Base-by-base conservation (phyloP, 2,888 invertebrate species). In the Orthosia gothica region DNA sequence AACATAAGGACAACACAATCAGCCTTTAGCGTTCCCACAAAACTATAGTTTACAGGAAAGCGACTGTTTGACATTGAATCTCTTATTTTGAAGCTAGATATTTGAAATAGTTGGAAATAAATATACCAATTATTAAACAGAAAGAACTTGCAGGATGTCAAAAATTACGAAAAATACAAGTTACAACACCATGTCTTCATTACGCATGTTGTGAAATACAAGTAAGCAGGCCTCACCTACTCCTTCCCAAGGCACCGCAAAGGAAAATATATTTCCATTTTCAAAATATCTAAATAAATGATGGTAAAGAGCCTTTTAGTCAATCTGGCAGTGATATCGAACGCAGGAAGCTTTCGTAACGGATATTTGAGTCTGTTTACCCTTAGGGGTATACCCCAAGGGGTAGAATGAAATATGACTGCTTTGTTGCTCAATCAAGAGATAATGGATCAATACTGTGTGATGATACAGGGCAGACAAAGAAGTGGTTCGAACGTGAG, bases 371-470 rank as follows among this genome's bases (percentile, higher is more conserved):
- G 49, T 59, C 26, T 57, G 26, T 69, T 64, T 55, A 52, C 49
- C n/a, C 26, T 18, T 11, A 12, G 57, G 23, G 45, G 15, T 54
- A 26, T 76, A n/a, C 58, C 71, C 77, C 45, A 12, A 47, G 67
- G 76, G 40, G 20, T 40, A 40, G n/a, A 76, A 67, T 69, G 84
- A 76, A 80, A 80, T 82, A 74, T 74, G 70, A 73, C 68, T 73
- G 68, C 59, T 64, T 45, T 68, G 55, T 50, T 68, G 55, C 58
- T 66, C 50, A 59, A 68, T 63, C 58, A 65, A 45, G 40, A 23
- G 16, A 45, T n/a, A 59, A 45, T 23, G 64, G 63, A 65, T 70
- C 66, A 54, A 57, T 70, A 59, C 11, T n/a, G 26, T 18, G 49
- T n/a, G 20, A 54, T 61, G 49, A 16, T 15, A 40, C 15, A 15